A percentile compares a stretch with the other conserved stretches of the same genome.
Evolutionary conservation across 2,113 vertebrate species (phyloP).

Genomic region (Tangachromis dhanisi): DNA sequence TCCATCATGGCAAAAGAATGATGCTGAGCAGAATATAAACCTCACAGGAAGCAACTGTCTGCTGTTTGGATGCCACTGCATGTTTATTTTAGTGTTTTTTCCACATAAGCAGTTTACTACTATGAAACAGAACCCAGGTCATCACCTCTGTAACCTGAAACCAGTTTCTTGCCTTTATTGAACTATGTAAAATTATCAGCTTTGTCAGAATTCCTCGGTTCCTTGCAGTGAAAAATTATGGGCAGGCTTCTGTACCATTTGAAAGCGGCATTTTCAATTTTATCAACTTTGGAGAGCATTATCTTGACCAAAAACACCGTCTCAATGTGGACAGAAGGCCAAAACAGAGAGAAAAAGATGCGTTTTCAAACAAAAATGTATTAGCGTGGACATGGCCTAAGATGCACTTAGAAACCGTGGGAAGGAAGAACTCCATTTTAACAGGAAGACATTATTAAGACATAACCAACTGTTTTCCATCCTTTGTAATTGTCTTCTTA

Average conservation of each 20-base stretch:
- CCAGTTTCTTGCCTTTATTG: neutral
- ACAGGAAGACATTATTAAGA: neutral
- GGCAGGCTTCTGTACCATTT: neutral
- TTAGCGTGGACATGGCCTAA: neutral
- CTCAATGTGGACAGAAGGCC: neutral
- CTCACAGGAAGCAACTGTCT: neutral
- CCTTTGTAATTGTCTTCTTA: neutral
- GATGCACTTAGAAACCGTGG: neutral
- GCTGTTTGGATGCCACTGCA: neutral
- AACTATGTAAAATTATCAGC: neutral
- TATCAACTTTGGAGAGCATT: neutral
- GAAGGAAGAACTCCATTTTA: neutral
- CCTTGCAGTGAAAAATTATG: neutral
- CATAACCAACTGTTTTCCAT: neutral
- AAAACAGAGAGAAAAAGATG: neutral
- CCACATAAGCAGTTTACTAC: neutral
- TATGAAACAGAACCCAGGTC: neutral
- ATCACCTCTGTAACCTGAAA: neutral
- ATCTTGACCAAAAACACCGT: accelerated
- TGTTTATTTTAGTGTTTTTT: neutral
- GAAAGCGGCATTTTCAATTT: neutral
- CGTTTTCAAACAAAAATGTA: neutral
- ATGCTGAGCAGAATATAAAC: neutral
- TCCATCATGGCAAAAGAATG: neutral
- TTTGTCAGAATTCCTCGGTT: neutral